Evolutionary conservation across 1,140 invertebrate genomes (phyloP), one percentile per base, ranked within the genome.

Genomic region (Drosophila burlai): DNA sequence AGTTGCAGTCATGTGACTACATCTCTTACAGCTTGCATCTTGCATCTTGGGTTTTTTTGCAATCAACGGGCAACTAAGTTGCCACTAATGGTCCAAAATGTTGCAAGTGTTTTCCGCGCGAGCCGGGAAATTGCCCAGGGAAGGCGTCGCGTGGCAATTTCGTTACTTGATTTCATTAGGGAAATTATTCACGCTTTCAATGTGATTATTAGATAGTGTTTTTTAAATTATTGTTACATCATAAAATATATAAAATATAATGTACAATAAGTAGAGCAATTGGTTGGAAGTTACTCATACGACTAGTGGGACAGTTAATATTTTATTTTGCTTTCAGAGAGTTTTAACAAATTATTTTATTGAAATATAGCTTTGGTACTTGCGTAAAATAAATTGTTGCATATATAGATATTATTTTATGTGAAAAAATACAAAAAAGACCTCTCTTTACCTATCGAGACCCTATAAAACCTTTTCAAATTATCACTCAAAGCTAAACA

Each of bases 121-220:
- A 11, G 69, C 34, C 52, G 67, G 67, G 29, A 73, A 72, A 73
- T 72, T 31, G 38, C 42, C 18, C 16, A 21, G 50, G 43, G 38
- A 72, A 26, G 52, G 36, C 54, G 50, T 54, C n/a, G 29, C 10
- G 29, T 16, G 26, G 15, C 15, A 49, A 29, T 29, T 42, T 43
- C 43, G 69, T 67, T 61, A 73, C 67, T 71, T 31, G 67, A 68
- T 71, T 71, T 71, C 67, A 71, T 69, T 71, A 68, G 55, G n/a
- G 16, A 45, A 68, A 71, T 71, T 68, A 71, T 71, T 24, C 16
- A 68, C 50, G 64, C 67, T 71, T 71, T 71, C 49, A 46, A 46
- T 40, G 13, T 46, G 49, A 67, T 69, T 67, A 52, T 68, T 49
- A 43, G 10, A n/a, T 52, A 11, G 67, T 40, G 13, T 4, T 13